phyloP scores from a whole-genome alignment of 2,113 vertebrate genomes.

The Miniopterus natalensis region DNA sequence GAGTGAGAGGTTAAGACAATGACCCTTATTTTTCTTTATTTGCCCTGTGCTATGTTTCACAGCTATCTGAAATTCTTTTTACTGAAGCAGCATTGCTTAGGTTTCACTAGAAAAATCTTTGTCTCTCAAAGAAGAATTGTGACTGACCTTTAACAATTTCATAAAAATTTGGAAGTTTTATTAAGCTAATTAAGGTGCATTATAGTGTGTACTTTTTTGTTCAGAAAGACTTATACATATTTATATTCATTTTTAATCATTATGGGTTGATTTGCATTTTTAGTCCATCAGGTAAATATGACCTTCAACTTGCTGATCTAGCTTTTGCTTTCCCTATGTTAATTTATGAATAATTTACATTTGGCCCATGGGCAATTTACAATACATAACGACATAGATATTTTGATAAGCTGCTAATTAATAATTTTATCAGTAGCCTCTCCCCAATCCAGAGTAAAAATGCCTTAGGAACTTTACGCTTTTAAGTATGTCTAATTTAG shows the following conservation, averaged over 20 bases:
- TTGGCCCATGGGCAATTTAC: constrained; percentile 70
- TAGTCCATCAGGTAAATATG: constrained; percentile 56
- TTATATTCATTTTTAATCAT: constrained; percentile 68
- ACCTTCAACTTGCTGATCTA: constrained; percentile 77
- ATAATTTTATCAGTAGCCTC: constrained; percentile 66
- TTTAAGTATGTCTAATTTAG: constrained; percentile 26
- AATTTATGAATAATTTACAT: constrained; percentile 80
- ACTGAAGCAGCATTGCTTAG: neutral
- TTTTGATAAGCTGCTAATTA: constrained; percentile 81
- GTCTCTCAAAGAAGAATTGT: neutral
- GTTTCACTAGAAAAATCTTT: neutral
- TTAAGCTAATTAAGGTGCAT: constrained; percentile 24
- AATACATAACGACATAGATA: constrained; percentile 71
- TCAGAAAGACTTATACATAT: constrained; percentile 56
- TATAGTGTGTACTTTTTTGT: constrained; percentile 30
- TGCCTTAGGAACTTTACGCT: constrained; percentile 35
- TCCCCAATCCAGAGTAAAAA: constrained; percentile 28
- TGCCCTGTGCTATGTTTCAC: neutral
- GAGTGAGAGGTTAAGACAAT: neutral
- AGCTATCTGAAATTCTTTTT: neutral
- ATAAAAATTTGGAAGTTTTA: constrained; percentile 40
- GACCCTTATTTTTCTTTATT: neutral
- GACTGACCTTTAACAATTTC: neutral
- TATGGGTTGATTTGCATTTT: constrained; percentile 66
- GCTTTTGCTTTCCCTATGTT: constrained; percentile 72